These are phyloP conservation scores for Lordiphosa andalusiaca DNA, from an alignment of 2,888 invertebrate genomes.

Conservation along the genomic window DNA sequence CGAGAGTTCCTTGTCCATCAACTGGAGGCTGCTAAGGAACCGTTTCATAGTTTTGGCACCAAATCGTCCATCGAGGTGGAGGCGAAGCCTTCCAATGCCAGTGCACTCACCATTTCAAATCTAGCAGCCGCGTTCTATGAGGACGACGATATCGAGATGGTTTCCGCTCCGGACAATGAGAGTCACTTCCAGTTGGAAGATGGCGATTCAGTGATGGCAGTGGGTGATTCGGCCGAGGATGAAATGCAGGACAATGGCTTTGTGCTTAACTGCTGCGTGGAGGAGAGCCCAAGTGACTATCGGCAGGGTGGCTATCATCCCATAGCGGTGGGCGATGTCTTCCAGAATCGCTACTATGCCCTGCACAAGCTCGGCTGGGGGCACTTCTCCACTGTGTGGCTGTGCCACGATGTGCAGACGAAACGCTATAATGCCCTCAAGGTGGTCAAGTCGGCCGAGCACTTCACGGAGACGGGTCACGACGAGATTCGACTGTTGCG, in stretches of 20 bases:
- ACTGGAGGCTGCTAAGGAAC: too few species aligned
- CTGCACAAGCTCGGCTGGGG: constrained; percentile 92
- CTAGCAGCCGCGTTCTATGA: too few species aligned
- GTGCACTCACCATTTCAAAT: too few species aligned
- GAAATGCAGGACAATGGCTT: background rate
- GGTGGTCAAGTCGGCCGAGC: constrained; percentile 98
- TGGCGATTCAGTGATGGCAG: too few species aligned
- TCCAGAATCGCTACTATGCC: constrained; percentile 81
- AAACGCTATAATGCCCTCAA: constrained; percentile 98
- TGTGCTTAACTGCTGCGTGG: constrained; percentile 84
- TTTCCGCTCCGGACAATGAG: too few species aligned
- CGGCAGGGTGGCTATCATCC: constrained; percentile 98
- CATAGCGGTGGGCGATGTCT: constrained; percentile 96
- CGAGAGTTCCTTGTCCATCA: too few species aligned
- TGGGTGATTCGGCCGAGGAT: background rate
- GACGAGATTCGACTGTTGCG: constrained; percentile 98
- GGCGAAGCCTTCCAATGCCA: too few species aligned
- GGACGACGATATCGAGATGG: too few species aligned
- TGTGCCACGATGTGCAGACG: constrained; percentile 96
- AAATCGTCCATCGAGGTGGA: too few species aligned
- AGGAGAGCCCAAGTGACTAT: constrained; percentile 87
- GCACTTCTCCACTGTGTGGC: constrained; percentile 99
- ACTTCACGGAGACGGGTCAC: constrained; percentile 98
- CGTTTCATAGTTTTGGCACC: too few species aligned
- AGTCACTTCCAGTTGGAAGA: too few species aligned